phyloP scores from a whole-genome alignment of 2,797 vertebrate genomes.

The Sebastes alutus region DNA sequence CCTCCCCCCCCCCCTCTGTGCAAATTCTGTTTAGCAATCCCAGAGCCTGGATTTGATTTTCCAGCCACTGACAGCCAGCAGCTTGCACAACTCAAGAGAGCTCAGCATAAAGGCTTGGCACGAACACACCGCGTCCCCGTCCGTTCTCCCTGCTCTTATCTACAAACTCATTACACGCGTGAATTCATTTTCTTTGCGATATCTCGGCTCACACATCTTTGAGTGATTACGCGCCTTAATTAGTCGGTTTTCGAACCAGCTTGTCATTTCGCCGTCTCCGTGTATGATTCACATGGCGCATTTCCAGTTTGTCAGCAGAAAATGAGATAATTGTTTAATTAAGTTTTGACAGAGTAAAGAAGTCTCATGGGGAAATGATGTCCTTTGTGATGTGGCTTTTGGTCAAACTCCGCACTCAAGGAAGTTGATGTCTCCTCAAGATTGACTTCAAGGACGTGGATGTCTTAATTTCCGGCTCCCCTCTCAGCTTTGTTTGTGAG shows the following conservation, averaged over 20 bases:
- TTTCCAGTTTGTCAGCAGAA: conserved; percentile 34
- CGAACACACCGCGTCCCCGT: neutral
- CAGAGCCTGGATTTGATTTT: conserved; percentile 41
- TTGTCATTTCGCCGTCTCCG: neutral
- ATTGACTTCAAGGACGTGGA: neutral
- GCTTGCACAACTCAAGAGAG: conserved; percentile 51
- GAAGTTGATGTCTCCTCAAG: neutral
- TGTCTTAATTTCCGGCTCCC: neutral
- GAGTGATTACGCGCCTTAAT: conserved; percentile 22
- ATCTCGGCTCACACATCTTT: conserved; percentile 24
- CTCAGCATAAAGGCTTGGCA: conserved; percentile 25
- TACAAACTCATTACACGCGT: neutral
- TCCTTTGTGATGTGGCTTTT: conserved; percentile 9
- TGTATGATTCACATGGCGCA: conserved; percentile 22
- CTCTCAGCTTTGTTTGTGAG: conserved; percentile 9
- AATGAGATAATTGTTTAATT: conserved; percentile 29
- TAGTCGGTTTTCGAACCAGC: conserved; percentile 15
- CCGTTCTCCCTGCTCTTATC: conserved; percentile 10
- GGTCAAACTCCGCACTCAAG: neutral
- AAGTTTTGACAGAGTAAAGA: conserved; percentile 8
- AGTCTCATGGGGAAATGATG: conserved; percentile 13
- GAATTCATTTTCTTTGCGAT: neutral
- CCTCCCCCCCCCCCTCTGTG: neutral
- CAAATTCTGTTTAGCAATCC: conserved; percentile 40
- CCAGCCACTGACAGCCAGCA: conserved; percentile 38